phyloP scores from a whole-genome alignment of 2,888 invertebrate genomes.

The Agonopterix arenella region DNA sequence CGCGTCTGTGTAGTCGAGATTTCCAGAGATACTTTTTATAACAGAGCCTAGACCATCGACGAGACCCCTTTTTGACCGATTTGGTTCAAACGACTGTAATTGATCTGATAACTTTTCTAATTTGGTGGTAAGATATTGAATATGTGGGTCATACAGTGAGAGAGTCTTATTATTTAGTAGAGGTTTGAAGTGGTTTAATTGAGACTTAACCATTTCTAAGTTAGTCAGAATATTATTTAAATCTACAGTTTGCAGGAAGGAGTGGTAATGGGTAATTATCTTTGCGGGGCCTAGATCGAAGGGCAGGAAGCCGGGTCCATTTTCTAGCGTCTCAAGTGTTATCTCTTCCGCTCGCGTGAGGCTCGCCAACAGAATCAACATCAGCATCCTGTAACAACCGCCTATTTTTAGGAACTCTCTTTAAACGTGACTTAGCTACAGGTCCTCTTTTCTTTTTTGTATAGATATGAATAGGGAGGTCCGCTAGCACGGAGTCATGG shows the following conservation, averaged over 20 bases:
- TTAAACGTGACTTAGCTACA: constrained; percentile 9
- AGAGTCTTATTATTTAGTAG: too few species aligned
- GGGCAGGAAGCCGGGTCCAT: constrained; percentile 12
- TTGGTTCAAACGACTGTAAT: constrained; percentile 6
- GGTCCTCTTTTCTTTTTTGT: too few species aligned
- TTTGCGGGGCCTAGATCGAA: constrained; percentile 9
- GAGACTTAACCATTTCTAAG: too few species aligned
- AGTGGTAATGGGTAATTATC: constrained; percentile 11
- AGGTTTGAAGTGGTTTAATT: constrained; percentile 2
- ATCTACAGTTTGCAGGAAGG: constrained; percentile 12
- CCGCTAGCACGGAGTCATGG: too few species aligned
- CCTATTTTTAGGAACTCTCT: constrained; percentile 2
- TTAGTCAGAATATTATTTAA: constrained; percentile 9
- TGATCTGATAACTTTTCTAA: constrained; percentile 1
- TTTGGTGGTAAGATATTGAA: constrained; percentile 1
- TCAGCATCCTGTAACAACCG: constrained; percentile 5
- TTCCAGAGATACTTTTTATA: constrained; percentile 9
- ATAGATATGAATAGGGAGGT: too few species aligned
- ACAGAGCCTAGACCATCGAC: constrained; percentile 9
- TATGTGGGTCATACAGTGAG: constrained; percentile 4
- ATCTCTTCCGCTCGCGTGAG: too few species aligned
- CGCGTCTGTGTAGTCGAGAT: constrained; percentile 8
- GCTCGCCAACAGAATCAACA: too few species aligned
- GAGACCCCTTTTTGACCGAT: constrained; percentile 7
- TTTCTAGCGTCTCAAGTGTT: too few species aligned